A percentile compares a stretch with the other conserved stretches of the same genome.
These are phyloP conservation scores for Campoplex capitator DNA, from an alignment of 2,888 invertebrate genomes.

Conservation along the genomic window DNA sequence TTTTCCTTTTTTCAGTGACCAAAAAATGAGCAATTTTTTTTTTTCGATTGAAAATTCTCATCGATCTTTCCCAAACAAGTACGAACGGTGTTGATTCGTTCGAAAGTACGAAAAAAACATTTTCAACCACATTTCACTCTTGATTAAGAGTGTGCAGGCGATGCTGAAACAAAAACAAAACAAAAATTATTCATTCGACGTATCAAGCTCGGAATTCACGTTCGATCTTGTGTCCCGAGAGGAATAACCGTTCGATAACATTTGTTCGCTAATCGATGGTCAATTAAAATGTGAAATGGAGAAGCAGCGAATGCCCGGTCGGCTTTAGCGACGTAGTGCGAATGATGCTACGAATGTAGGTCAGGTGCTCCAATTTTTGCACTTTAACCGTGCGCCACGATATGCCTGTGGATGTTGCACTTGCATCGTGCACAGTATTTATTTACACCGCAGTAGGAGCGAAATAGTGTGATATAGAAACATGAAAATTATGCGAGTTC, in stretches of 20 bases:
- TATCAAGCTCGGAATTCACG: neutral
- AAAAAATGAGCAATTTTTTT: too few relatives aligned
- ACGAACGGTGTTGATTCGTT: neutral
- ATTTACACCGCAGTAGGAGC: conserved; percentile 34
- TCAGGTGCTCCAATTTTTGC: conserved; percentile 41
- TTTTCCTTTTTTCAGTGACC: neutral
- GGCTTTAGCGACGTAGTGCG: conserved; percentile 58
- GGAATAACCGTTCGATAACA: conserved; percentile 20
- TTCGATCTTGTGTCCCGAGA: conserved; percentile 9
- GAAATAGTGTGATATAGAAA: neutral
- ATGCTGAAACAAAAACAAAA: neutral
- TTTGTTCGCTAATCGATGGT: conserved; percentile 48
- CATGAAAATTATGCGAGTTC: neutral
- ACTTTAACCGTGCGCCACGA: neutral
- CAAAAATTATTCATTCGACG: neutral
- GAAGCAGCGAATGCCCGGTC: conserved; percentile 13
- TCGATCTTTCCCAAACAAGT: neutral
- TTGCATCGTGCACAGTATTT: conserved; percentile 46
- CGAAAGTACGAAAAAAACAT: neutral
- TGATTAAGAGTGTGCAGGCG: neutral
- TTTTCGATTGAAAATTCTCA: neutral
- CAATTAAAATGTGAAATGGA: conserved; percentile 42
- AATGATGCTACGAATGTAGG: conserved; percentile 65
- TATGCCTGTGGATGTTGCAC: conserved; percentile 23
- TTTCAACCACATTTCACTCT: neutral